Evolutionary conservation across 2,113 vertebrate species (phyloP), one percentile per base, ranked within the genome.

Genomic region (Salminus brasiliensis): DNA sequence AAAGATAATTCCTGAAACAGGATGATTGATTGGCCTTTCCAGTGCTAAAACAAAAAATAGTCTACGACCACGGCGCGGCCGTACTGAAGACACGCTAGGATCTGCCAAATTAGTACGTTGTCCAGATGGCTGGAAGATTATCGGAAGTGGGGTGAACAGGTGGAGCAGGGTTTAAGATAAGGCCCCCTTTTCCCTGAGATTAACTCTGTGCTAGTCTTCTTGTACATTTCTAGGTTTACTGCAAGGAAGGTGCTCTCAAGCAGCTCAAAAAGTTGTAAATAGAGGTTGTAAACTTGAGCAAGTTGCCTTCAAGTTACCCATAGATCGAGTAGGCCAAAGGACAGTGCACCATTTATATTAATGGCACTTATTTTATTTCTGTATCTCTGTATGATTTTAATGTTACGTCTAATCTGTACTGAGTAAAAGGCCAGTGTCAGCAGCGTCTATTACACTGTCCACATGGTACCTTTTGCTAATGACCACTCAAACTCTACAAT

Each of bases 41-140:
- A 30, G 39, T 63, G 41, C 30, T 63, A 49, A 47, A 60, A 75
- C n/a, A n/a, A n/a, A n/a, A n/a, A n/a, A n/a, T n/a, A 69, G 25
- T 52, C 27, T 53, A 15, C 29, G 65, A 55, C n/a, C n/a, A 32
- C 25, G 3, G 41, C 18, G 55, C 2, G 23, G 1, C 32, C 41
- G 62, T n/a, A 55, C 49, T 29, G 36, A 68, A 52, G 45, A 53
- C 74, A 21, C 9, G 36, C 47, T 53, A 15, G 13, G 30, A 52
- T 60, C 47, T 67, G 74, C 9, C n/a, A 67, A 27, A 43, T 77
- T 55, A 69, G 65, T n/a, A 57, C 57, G 34, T 55, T 29, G 47
- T 59, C 63, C 63, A 77, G 75, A 76, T 68, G 74, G 63, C 10
- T 66, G 32, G 32, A 39, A 73, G 52, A 57, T 73, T 39, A 57